Percentiles rank a stretch among this genome's conserved stretches.
These are phyloP conservation scores for Phenganax stokvisi DNA, from an alignment of 92 coral and sea anemone genomes.

Conservation along the genomic window DNA sequence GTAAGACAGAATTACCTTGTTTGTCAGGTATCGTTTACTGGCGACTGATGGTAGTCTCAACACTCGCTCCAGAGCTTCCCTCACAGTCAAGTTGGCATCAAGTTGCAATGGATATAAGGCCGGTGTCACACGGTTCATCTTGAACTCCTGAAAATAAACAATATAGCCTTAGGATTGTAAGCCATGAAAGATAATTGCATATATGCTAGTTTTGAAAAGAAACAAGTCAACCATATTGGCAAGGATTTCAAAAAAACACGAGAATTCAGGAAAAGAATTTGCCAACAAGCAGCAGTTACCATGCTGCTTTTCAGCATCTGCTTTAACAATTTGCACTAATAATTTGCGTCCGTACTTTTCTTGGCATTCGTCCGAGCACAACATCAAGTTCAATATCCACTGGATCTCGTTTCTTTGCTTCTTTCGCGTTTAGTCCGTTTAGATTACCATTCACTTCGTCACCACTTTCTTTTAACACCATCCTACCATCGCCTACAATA, in stretches of 20 bases:
- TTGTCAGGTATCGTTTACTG: conserved; percentile 93
- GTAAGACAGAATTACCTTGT: conserved; percentile 55
- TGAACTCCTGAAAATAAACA: conserved; percentile 52
- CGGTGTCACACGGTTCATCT: conserved; percentile 55
- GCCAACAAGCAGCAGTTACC: too few relatives aligned
- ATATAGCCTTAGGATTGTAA: too few relatives aligned
- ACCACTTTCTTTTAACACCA: conserved; percentile 71
- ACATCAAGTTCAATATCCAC: conserved; percentile 94
- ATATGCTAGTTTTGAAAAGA: too few relatives aligned
- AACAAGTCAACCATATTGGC: too few relatives aligned
- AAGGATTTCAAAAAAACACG: too few relatives aligned
- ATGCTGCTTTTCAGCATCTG: too few relatives aligned
- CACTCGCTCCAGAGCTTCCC: conserved; percentile 80
- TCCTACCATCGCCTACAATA: conserved; percentile 74
- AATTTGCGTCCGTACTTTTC: conserved; percentile 51
- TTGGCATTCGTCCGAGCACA: conserved; percentile 94
- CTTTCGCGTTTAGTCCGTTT: conserved; percentile 50
- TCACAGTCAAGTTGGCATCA: conserved; percentile 55
- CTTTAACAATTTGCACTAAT: too few relatives aligned
- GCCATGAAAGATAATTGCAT: too few relatives aligned
- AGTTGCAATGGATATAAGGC: conserved; percentile 50
- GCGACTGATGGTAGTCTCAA: conserved; percentile 92
- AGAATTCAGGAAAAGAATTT: too few relatives aligned
- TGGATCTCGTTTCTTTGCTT: conserved; percentile 59
- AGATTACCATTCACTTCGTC: conserved; percentile 27